Conservation (phyloP, 1,140 invertebrate genomes). For the Brachionus rotundiformis region DNA sequence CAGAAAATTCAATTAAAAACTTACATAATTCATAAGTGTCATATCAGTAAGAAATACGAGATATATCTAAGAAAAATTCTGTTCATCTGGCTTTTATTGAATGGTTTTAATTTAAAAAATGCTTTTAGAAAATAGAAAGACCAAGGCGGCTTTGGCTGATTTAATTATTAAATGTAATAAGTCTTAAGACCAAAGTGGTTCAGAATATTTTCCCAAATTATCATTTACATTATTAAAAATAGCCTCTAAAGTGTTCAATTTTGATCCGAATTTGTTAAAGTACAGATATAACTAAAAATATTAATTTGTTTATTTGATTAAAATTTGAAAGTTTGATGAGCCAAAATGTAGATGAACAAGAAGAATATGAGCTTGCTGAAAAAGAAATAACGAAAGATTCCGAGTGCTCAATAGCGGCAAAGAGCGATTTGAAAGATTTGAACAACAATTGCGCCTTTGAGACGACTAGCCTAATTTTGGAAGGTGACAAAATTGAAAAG, state of each 20-base stretch:
- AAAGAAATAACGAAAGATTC: neutral
- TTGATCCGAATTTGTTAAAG: neutral
- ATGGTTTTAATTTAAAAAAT: too few relatives aligned
- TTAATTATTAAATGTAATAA: neutral
- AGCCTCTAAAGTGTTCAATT: neutral
- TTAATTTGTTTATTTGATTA: neutral
- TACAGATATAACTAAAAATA: neutral
- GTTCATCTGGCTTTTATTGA: too few relatives aligned
- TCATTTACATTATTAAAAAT: too few relatives aligned
- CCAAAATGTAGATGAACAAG: slow-evolving; percentile 52
- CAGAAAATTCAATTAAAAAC: too few relatives aligned
- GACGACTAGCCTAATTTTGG: neutral
- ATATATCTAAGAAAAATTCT: too few relatives aligned
- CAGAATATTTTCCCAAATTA: neutral
- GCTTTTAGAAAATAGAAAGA: too few relatives aligned
- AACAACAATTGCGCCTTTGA: neutral
- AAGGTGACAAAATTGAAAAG: neutral
- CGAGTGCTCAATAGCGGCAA: neutral
- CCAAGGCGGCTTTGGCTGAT: neutral
- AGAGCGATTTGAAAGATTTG: neutral
- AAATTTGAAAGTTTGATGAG: slow-evolving; percentile 40
- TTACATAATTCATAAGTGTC: too few relatives aligned
- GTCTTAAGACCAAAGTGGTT: neutral
- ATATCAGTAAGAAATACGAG: too few relatives aligned
- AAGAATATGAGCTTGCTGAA: slow-evolving; percentile 30